A percentile compares a stretch with the other conserved stretches of the same genome.
Conservation (phyloP, 2,888 invertebrate genomes). For the Dioctria rufipes region DNA sequence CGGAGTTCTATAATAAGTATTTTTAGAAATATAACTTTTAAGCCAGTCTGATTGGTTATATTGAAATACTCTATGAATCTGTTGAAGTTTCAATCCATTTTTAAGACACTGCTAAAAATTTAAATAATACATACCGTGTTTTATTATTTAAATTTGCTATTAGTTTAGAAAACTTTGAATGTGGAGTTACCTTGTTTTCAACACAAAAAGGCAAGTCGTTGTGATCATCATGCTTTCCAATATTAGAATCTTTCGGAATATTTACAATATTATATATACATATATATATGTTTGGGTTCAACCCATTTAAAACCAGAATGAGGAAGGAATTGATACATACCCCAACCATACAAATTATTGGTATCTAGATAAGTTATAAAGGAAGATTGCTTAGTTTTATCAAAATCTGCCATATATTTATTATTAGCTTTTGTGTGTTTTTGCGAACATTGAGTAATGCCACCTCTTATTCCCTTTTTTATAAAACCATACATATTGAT, state of each 20-base stretch:
- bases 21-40: constrained; percentile 14
- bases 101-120: too few species aligned
- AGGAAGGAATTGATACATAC: constrained; percentile 23
- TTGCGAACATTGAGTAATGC: not conserved
- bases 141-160: too few species aligned
- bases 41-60: constrained; percentile 59
- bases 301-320: constrained; percentile 27
- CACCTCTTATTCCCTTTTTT: not conserved
- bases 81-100: too few species aligned
- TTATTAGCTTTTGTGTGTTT: too few species aligned
- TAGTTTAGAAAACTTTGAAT: too few species aligned
- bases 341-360: constrained; percentile 15
- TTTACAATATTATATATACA: not conserved
- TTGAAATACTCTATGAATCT: too few species aligned
- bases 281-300: not conserved
- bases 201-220: too few species aligned
- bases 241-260: constrained; percentile 5
- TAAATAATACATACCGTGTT: too few species aligned
- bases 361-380: not conserved
- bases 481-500: not conserved
- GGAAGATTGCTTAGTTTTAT: not conserved
- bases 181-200: too few species aligned
- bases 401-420: not conserved
- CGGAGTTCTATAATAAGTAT: constrained; percentile 4
- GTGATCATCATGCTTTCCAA: too few species aligned